Evolutionary conservation across 1,140 invertebrate species (phyloP).

Genomic region (Drosophila gunungcola): DNA sequence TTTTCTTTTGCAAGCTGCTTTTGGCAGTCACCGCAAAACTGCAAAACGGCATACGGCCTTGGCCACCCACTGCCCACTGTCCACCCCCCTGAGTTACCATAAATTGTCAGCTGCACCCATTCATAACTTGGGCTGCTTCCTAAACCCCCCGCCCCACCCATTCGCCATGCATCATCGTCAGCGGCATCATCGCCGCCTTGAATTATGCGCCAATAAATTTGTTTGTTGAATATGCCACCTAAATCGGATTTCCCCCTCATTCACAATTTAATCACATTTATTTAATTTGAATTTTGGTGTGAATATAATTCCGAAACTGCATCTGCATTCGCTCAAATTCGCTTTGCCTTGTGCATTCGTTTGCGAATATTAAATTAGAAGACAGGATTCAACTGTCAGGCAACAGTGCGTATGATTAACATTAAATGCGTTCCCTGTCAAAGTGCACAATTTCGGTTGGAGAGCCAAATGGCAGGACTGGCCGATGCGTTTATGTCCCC

Average conservation of each 20-base stretch:
- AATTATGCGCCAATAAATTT: slow-evolving; percentile 78
- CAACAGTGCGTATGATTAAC: slow-evolving; percentile 74
- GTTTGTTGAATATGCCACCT: slow-evolving; percentile 40
- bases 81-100: slow-evolving; percentile 23
- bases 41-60: slow-evolving; percentile 32
- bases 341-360: slow-evolving; percentile 4
- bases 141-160: not conserved
- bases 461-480: slow-evolving; percentile 3
- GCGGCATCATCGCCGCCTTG: slow-evolving; percentile 43
- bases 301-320: not conserved
- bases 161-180: slow-evolving; percentile 67
- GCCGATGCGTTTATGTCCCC: slow-evolving; percentile 11
- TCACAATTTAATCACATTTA: slow-evolving; percentile 21
- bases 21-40: slow-evolving; percentile 39
- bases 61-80: slow-evolving; percentile 22
- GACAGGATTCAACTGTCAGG: slow-evolving; percentile 23
- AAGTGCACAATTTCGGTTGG: slow-evolving; percentile 39
- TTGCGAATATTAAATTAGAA: slow-evolving; percentile 33
- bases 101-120: slow-evolving; percentile 70
- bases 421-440: slow-evolving; percentile 47
- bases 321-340: no score
- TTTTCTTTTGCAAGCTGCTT: slow-evolving; percentile 46
- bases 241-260: slow-evolving; percentile 31
- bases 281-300: slow-evolving; percentile 22
- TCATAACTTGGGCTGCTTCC: slow-evolving; percentile 49